A percentile compares a stretch with the other conserved stretches of the same genome.
phyloP scores from a whole-genome alignment of 1,140 invertebrate genomes.

The Drosophila mojavensis region DNA sequence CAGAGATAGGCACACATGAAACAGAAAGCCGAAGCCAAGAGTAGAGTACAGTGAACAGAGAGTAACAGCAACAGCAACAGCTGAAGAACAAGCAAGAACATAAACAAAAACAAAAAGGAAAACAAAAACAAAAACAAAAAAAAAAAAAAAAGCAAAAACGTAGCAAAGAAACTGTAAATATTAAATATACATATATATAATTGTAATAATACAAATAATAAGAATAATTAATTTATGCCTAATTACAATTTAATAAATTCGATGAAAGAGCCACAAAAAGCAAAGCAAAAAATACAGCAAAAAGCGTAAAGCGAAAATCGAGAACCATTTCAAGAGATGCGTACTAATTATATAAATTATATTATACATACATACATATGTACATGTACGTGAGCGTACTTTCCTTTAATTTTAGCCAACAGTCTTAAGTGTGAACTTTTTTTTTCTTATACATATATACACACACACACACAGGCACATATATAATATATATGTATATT shows the following conservation, averaged over 20 bases:
- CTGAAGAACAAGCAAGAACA: conserved; percentile 23
- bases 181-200: conserved; percentile 58
- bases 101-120: neutral
- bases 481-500: too few species aligned
- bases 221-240: conserved; percentile 71
- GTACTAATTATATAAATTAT: conserved; percentile 7
- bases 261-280: conserved; percentile 33
- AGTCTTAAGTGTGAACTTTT: conserved; percentile 48
- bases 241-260: conserved; percentile 59
- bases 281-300: conserved; percentile 24
- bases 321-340: conserved; percentile 43
- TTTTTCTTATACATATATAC: conserved; percentile 6
- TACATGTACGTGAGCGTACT: conserved; percentile 57
- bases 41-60: neutral
- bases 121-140: too few species aligned
- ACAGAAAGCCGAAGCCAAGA: neutral
- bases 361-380: conserved; percentile 31
- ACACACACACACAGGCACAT: too few species aligned
- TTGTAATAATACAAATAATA: conserved; percentile 36
- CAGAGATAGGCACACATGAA: conserved; percentile 9
- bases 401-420: conserved; percentile 70
- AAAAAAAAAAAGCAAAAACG: conserved; percentile 23
- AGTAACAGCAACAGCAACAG: conserved; percentile 4
- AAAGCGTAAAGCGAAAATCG: conserved; percentile 12
- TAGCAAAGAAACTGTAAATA: conserved; percentile 75